Conservation (phyloP, 1,140 invertebrate genomes). For the Polypedilum pembai region DNA sequence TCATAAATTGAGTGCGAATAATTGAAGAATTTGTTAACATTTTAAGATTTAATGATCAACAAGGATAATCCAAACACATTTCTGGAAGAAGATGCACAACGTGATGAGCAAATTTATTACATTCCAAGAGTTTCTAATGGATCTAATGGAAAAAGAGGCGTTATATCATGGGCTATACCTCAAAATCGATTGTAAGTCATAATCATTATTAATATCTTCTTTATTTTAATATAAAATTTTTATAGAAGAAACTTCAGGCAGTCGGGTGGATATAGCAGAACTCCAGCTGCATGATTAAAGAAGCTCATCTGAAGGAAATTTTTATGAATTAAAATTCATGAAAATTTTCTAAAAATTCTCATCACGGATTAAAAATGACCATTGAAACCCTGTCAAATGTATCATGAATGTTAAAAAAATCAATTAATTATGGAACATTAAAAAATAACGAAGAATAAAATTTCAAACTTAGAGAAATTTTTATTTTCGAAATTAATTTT, state of each 20-base stretch:
- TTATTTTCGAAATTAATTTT: no score
- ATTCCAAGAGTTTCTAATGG: slow-evolving; percentile 5
- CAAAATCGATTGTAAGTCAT: background rate
- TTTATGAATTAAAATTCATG: no score
- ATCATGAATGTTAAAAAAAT: background rate
- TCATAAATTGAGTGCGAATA: background rate
- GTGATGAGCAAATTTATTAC: slow-evolving; percentile 21
- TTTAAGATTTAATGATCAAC: background rate
- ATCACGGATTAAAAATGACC: background rate
- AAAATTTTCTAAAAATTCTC: no score
- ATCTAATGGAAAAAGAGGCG: background rate
- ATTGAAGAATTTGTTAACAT: background rate
- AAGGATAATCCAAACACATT: background rate
- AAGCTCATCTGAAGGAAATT: no score
- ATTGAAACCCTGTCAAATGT: background rate
- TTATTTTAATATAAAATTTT: no score
- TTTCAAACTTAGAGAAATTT: no score
- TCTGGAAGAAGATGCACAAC: background rate
- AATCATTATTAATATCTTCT: background rate
- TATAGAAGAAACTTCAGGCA: background rate
- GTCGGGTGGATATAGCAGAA: background rate
- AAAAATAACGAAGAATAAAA: background rate
- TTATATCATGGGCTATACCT: background rate
- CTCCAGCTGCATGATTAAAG: background rate
- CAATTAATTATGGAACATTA: slow-evolving; percentile 11